A percentile compares a stretch with the other conserved stretches of the same genome.
Conservation (phyloP, 2,797 vertebrate genomes). For the Ctenosaura bakeri region DNA sequence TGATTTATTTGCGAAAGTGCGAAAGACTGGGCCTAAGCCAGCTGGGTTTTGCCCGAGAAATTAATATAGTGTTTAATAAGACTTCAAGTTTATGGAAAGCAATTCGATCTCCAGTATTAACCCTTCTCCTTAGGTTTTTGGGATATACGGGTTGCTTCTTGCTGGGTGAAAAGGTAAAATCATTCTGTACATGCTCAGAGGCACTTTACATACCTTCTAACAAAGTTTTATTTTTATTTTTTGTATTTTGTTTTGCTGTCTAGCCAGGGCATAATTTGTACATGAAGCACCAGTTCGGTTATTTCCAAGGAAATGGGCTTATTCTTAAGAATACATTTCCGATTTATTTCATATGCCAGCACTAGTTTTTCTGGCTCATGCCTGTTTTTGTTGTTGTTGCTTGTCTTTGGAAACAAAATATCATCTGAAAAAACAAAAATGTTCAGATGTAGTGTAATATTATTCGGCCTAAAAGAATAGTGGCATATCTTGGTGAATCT, state of each 20-base stretch:
- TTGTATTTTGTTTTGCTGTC: neutral
- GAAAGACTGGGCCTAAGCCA: neutral
- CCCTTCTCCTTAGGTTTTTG: neutral
- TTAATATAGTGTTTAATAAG: neutral
- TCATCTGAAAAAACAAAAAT: neutral
- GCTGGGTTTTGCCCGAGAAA: neutral
- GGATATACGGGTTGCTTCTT: neutral
- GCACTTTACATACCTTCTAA: neutral
- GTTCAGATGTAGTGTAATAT: neutral
- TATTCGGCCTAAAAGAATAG: neutral
- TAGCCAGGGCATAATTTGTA: neutral
- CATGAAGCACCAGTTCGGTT: constrained; percentile 39
- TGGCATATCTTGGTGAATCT: neutral
- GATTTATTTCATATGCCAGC: neutral
- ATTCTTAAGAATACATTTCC: neutral
- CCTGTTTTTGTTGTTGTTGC: no score
- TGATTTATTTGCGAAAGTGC: neutral
- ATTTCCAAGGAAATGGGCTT: constrained; percentile 33
- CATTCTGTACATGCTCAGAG: neutral
- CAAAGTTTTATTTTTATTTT: neutral
- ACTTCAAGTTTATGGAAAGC: neutral
- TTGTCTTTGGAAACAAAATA: neutral
- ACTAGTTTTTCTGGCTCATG: neutral
- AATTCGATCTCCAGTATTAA: neutral
- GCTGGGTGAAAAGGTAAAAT: neutral